Evolutionary conservation across 2,113 vertebrate genomes (phyloP), one percentile per base, ranked within the genome.

Genomic region (Caloenas nicobarica): DNA sequence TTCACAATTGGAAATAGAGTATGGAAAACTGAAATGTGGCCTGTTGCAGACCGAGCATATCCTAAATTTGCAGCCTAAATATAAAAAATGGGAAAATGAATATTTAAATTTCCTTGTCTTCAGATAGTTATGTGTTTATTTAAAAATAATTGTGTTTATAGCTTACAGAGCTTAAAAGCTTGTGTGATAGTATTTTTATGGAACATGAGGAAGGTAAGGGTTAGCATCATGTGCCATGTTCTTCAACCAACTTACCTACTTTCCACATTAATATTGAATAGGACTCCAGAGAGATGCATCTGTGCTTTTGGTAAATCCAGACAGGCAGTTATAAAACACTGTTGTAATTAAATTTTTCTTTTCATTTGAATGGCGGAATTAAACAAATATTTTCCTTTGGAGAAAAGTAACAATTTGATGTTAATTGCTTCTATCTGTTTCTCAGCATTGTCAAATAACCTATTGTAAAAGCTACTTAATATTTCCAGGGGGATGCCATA

Each of bases 321-420:
- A 78, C 87, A 90, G 84, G 62, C 91, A 64, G 82, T 53, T 91
- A 82, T 71, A 82, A 79, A 87, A 77, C 57, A 60, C 61, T 74
- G 31, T 11, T 92, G 88, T 92, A 96, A 95, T 96, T 97, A 96
- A 91, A 93, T 95, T 90, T 89, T 74, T 88, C 89, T 95, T 95
- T 92, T 95, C 76, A 83, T 95, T 96, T 95, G 83, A 92, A 71
- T 69, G 28, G 66, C 78, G 61, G 86, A 80, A 96, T 97, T 96
- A 95, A 95, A 96, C 95, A 97, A 97, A 97, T 96, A 94, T 96
- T 96, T 97, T 94, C 78, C 84, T 86, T 89, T 93, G 78, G 95
- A 94, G 93, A 88, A 92, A 94, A 96, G 94, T 88, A 97, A 78
- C 95, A 95, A 88, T 95, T 96, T 93, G 83, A 92, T 92, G 86